These are phyloP conservation scores for Micrastur ruficollis DNA, from an alignment of 2,797 vertebrate genomes.

Conservation along the genomic window DNA sequence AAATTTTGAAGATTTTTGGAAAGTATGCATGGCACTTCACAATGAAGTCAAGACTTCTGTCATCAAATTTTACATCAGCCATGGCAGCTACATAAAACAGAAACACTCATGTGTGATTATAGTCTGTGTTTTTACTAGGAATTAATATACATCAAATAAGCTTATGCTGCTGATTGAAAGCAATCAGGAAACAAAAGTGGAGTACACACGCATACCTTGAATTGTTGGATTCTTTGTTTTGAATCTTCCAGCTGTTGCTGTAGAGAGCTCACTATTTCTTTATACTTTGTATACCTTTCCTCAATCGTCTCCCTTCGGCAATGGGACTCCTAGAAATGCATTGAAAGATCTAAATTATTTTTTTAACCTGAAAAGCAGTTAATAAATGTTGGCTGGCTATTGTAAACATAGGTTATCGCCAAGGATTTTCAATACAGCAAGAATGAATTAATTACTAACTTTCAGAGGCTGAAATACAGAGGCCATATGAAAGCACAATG, in stretches of 20 bases:
- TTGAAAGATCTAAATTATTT: neutral
- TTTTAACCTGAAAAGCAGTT: neutral
- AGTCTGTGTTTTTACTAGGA: neutral
- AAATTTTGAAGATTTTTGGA: neutral
- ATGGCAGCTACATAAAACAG: neutral
- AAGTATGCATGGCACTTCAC: neutral
- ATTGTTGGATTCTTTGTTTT: conserved; percentile 79
- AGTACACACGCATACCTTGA: conserved; percentile 73
- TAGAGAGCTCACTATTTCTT: conserved; percentile 82
- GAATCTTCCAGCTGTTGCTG: conserved; percentile 85
- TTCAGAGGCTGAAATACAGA: neutral
- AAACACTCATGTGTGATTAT: neutral
- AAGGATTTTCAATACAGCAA: neutral
- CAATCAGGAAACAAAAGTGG: neutral
- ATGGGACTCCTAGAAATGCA: conserved; percentile 79
- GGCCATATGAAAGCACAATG: neutral
- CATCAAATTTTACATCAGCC: neutral
- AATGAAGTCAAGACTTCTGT: neutral
- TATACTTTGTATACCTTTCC: conserved; percentile 83
- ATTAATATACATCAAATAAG: neutral
- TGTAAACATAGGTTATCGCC: neutral
- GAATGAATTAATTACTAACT: neutral
- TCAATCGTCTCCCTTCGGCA: conserved; percentile 79
- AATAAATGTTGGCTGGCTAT: neutral
- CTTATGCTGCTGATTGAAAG: neutral